Evolutionary conservation across 2,113 vertebrate genomes (phyloP).

Genomic region (Oreochromis niloticus): DNA sequence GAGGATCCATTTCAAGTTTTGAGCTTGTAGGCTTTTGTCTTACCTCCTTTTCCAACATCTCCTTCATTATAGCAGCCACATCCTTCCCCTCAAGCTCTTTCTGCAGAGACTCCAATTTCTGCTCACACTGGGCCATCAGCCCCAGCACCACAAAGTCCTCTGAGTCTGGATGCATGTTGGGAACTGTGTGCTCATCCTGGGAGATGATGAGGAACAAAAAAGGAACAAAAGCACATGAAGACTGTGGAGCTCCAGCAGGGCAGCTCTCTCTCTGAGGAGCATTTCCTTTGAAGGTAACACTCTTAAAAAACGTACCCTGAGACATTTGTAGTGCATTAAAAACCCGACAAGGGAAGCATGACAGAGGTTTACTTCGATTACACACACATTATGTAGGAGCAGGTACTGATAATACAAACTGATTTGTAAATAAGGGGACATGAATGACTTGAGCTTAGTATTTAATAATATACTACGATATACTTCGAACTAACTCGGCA

Average conservation of each 20-base stretch:
- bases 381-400: not conserved
- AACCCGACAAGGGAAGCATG: too few relatives aligned
- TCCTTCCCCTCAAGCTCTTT: slow-evolving; percentile 63
- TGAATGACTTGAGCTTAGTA: not conserved
- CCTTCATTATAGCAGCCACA: slow-evolving; percentile 57
- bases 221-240: not conserved
- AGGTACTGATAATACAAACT: not conserved
- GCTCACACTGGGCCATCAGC: slow-evolving; percentile 67
- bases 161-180: slow-evolving; percentile 25
- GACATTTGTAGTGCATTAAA: too few relatives aligned
- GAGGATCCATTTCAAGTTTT: not conserved
- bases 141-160: slow-evolving; percentile 62
- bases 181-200: not conserved
- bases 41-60: slow-evolving; percentile 80
- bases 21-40: not conserved
- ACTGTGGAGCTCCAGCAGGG: not conserved
- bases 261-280: not conserved
- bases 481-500: not conserved
- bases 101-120: slow-evolving; percentile 70
- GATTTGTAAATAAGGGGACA: not conserved
- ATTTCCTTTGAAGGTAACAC: not conserved
- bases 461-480: not conserved
- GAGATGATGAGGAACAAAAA: not conserved
- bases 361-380: not conserved
- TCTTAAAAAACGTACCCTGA: not conserved